Conservation (phyloP, 2,888 invertebrate species). For the Sminthurides aquaticus region DNA sequence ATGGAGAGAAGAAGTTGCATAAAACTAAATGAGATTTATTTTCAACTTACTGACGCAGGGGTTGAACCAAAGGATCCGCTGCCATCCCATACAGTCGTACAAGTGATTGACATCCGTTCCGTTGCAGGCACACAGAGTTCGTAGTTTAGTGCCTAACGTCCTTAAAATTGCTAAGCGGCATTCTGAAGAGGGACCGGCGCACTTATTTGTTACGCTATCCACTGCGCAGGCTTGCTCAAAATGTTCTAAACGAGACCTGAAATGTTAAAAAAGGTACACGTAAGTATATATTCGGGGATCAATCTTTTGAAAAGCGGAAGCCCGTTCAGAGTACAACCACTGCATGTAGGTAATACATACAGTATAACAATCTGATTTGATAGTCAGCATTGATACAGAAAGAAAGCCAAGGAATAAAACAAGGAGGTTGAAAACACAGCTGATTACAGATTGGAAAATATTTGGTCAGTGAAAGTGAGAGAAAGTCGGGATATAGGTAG, state of each 20-base stretch:
- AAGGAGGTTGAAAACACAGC: no score
- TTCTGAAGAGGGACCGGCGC: constrained; percentile 75
- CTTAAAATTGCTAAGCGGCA: constrained; percentile 79
- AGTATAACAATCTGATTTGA: no score
- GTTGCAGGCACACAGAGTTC: constrained; percentile 80
- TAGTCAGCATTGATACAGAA: no score
- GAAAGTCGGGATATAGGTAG: no score
- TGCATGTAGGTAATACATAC: not conserved
- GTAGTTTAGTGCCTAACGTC: constrained; percentile 78
- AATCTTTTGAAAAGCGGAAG: not conserved
- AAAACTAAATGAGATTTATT: no score
- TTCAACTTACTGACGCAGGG: constrained; percentile 84
- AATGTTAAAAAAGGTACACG: constrained; percentile 1
- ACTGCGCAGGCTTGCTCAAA: constrained; percentile 88
- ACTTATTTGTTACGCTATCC: constrained; percentile 79
- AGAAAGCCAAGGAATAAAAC: no score
- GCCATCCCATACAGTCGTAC: constrained; percentile 85
- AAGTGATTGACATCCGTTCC: constrained; percentile 76
- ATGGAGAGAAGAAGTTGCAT: no score
- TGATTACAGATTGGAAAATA: no score
- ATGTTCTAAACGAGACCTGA: constrained; percentile 69
- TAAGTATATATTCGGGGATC: not conserved
- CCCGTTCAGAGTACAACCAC: not conserved
- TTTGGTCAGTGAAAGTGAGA: no score
- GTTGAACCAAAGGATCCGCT: constrained; percentile 80